These are phyloP conservation scores for Epirrita christyi DNA, from an alignment of 2,888 invertebrate genomes.

Conservation along the genomic window DNA sequence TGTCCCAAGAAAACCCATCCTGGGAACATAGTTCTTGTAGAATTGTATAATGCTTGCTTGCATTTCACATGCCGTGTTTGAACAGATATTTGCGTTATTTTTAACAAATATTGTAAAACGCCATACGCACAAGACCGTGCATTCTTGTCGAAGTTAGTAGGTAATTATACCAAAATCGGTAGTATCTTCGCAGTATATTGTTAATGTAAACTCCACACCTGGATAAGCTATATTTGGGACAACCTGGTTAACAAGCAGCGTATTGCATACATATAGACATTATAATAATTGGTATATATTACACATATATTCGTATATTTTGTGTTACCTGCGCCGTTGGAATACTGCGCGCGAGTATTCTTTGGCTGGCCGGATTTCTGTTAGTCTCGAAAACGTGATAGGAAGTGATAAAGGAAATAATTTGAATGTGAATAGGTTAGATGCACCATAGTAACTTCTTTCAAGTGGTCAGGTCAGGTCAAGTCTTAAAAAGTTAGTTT, in stretches of 20 bases:
- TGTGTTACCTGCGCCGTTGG: conserved; percentile 77
- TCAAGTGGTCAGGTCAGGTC: neutral
- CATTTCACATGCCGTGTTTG: no score
- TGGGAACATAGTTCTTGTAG: conserved; percentile 3
- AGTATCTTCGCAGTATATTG: neutral
- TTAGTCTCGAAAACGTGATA: conserved; percentile 37
- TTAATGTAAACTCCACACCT: conserved; percentile 19
- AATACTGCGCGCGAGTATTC: conserved; percentile 76
- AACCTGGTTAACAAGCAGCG: conserved; percentile 30
- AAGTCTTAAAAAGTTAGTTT: neutral
- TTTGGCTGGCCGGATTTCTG: conserved; percentile 61
- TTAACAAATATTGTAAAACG: no score
- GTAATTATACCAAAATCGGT: neutral
- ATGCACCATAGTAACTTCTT: no score
- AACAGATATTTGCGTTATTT: no score
- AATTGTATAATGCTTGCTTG: neutral
- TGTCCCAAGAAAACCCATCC: conserved; percentile 30
- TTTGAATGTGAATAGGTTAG: conserved; percentile 27
- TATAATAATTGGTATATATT: conserved; percentile 37
- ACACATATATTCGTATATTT: conserved; percentile 39
- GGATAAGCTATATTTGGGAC: conserved; percentile 33
- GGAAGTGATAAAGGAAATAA: conserved; percentile 40
- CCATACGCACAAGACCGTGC: neutral
- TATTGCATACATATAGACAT: conserved; percentile 33
- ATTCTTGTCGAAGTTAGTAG: neutral